Evolutionary conservation across 2,888 invertebrate species (phyloP), one percentile per base, ranked within the genome.

Genomic region (Parochlus steinenii): DNA sequence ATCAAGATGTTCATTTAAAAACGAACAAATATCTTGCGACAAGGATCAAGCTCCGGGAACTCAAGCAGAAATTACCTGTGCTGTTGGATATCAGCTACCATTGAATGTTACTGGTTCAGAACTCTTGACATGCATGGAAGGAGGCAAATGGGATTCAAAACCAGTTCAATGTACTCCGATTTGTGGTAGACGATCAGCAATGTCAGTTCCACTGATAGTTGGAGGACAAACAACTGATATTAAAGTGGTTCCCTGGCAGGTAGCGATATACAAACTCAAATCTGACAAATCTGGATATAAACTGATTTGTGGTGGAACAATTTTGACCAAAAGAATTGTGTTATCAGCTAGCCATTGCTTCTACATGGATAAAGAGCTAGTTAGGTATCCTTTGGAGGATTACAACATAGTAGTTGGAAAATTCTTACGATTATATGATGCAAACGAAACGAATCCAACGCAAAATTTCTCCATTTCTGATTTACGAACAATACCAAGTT

Each of bases 281-380:
- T n/a, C n/a, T n/a, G n/a, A n/a, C n/a, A n/a, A n/a, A n/a, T 10
- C 8, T 3, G n/a, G 10, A 2, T 16, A 28, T 16, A 15, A 16
- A 15, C 15, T 28, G 6, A 28, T 28, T 6, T 28, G 28, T 28
- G 15, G 28, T 7, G 28, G 28, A 7, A 28, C n/a, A 5, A 28
- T 28, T 8, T 8, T 28, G 15, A 14, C 14, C 10, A 17, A 28
- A 28, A 7, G 28, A 16, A 14, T 28, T 5, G 8, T 28, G 2
- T 14, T 28, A 7, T 28, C 28, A 7, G 28, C 28, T 7, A 17
- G 28, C 17, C n/a, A n/a, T n/a, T n/a, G n/a, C n/a, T n/a, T n/a
- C n/a, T n/a, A n/a, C n/a, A n/a, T n/a, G n/a, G n/a, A n/a, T n/a
- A n/a, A n/a, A 8, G 28, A 17, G 6, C 4, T 28, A 10, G 28